Evolutionary conservation across 1,140 invertebrate genomes (phyloP).

Genomic region (Cherax quadricarinatus): DNA sequence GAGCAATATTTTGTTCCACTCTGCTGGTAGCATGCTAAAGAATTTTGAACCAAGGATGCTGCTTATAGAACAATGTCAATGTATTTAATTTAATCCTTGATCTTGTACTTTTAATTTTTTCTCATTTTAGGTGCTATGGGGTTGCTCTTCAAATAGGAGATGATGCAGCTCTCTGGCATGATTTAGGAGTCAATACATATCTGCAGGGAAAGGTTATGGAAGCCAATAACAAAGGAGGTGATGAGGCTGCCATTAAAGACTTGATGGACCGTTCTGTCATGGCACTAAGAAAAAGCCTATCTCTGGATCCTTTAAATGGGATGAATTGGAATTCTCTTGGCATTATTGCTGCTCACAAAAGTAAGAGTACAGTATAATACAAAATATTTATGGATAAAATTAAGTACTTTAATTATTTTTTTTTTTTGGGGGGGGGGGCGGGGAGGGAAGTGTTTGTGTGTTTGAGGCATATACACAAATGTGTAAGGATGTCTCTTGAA

Average conservation of each 20-base stretch:
- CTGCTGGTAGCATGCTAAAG: no score
- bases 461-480: no score
- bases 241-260: constrained; percentile 76
- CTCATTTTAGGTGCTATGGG: constrained; percentile 36
- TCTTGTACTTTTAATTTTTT: neutral
- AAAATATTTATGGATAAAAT: no score
- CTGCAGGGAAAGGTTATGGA: constrained; percentile 36
- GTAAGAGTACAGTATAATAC: neutral
- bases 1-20: no score
- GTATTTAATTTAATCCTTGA: neutral
- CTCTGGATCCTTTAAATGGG: constrained; percentile 86
- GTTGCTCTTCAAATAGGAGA: constrained; percentile 36
- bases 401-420: no score
- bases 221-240: neutral
- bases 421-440: no score
- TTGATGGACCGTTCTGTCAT: constrained; percentile 87
- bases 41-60: no score
- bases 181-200: constrained; percentile 41
- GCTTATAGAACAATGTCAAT: no score
- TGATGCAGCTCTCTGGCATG: constrained; percentile 50
- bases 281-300: constrained; percentile 89
- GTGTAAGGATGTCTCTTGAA: no score
- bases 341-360: constrained; percentile 47
- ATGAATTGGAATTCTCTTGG: constrained; percentile 85
- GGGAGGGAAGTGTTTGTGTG: no score